Evolutionary conservation across 1,140 invertebrate species (phyloP).

Genomic region (Lepeophtheirus salmonis): DNA sequence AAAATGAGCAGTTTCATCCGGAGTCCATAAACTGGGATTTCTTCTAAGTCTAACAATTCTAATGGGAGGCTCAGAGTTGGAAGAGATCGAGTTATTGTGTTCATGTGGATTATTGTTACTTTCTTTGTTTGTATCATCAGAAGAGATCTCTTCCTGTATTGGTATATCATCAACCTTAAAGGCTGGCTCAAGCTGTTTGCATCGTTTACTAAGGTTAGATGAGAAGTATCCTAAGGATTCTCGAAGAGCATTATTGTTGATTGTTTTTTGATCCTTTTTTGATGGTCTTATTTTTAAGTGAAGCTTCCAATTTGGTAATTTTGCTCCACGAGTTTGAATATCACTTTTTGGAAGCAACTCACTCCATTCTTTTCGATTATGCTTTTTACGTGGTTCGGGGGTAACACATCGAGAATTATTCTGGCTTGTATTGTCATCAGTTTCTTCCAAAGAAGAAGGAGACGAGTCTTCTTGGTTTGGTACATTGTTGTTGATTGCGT

Average conservation of each 20-base stretch:
- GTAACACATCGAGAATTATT: conserved; percentile 3
- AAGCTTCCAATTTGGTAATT: conserved; percentile 6
- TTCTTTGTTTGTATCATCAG: background rate
- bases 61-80: conserved; percentile 6
- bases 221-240: background rate
- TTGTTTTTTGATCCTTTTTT: conserved; percentile 8
- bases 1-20: conserved; percentile 1
- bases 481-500: background rate
- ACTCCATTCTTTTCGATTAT: background rate
- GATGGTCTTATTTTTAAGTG: conserved; percentile 9
- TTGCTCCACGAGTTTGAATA: conserved; percentile 10
- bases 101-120: no score
- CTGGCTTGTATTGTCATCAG: background rate
- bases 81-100: background rate
- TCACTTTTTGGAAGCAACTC: conserved; percentile 7
- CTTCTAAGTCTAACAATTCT: background rate
- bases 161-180: background rate
- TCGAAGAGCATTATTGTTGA: background rate
- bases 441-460: background rate
- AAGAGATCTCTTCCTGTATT: background rate
- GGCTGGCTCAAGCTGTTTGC: background rate
- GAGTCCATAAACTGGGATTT: conserved; percentile 1
- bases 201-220: background rate
- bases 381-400: background rate
- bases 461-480: background rate